Conservation (phyloP, 2,888 invertebrate species). For the Thera britannica region DNA sequence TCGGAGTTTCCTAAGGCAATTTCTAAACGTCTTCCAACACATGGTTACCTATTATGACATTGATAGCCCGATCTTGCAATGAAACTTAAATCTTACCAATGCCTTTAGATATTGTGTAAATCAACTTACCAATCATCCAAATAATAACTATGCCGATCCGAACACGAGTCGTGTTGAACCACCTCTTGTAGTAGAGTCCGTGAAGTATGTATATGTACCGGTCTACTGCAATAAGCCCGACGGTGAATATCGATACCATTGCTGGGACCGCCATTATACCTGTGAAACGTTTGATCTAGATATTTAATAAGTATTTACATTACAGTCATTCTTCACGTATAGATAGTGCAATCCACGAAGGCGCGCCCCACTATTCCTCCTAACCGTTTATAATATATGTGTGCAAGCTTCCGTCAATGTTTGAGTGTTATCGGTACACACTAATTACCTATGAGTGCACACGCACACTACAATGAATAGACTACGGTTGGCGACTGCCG, state of each 20-base stretch:
- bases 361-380: too few relatives aligned
- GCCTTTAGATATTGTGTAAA: slow-evolving; percentile 10
- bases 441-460: too few relatives aligned
- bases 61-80: slow-evolving; percentile 21
- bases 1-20: slow-evolving; percentile 9
- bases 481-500: too few relatives aligned
- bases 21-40: slow-evolving; percentile 8
- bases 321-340: too few relatives aligned
- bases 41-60: slow-evolving; percentile 8
- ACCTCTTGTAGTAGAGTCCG: slow-evolving; percentile 86
- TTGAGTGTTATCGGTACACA: too few relatives aligned
- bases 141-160: slow-evolving; percentile 81
- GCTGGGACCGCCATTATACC: slow-evolving; percentile 87
- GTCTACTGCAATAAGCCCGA: slow-evolving; percentile 87
- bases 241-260: slow-evolving; percentile 86
- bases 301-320: neutral
- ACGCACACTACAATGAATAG: too few relatives aligned
- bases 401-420: too few relatives aligned
- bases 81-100: slow-evolving; percentile 2
- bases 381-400: too few relatives aligned
- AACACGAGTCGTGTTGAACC: slow-evolving; percentile 85
- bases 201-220: slow-evolving; percentile 87
- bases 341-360: too few relatives aligned
- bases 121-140: slow-evolving; percentile 83
- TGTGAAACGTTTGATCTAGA: slow-evolving; percentile 46